These are phyloP conservation scores for Drosophila jambulina DNA, from an alignment of 1,140 invertebrate genomes.

Conservation along the genomic window DNA sequence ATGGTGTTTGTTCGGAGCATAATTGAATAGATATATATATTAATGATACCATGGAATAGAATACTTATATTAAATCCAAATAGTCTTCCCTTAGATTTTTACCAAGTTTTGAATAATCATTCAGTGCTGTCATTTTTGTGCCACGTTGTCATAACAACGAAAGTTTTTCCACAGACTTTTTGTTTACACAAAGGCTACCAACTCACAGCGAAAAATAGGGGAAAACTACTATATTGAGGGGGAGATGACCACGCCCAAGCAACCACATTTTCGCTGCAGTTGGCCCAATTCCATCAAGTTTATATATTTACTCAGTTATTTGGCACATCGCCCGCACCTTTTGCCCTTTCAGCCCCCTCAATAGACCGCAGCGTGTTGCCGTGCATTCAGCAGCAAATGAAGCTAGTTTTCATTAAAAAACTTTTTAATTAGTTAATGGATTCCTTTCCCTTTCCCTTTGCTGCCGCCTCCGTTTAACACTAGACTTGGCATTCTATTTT, in stretches of 20 bases:
- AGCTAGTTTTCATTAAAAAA: slow-evolving; percentile 60
- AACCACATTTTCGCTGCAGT: slow-evolving; percentile 52
- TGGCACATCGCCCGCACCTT: slow-evolving; percentile 37
- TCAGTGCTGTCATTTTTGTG: not conserved
- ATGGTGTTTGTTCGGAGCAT: slow-evolving; percentile 6
- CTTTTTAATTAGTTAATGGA: slow-evolving; percentile 69
- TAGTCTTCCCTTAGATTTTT: not conserved
- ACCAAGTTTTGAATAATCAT: slow-evolving; percentile 16
- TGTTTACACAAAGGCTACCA: slow-evolving; percentile 23
- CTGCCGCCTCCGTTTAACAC: slow-evolving; percentile 34
- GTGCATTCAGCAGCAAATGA: slow-evolving; percentile 50
- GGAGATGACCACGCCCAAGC: slow-evolving; percentile 41
- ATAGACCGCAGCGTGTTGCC: slow-evolving; percentile 53
- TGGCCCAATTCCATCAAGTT: slow-evolving; percentile 49
- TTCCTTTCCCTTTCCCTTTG: slow-evolving; percentile 21
- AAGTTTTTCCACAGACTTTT: slow-evolving; percentile 14
- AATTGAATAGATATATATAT: slow-evolving; percentile 3
- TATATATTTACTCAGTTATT: slow-evolving; percentile 54
- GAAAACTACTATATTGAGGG: not conserved
- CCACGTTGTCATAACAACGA: slow-evolving; percentile 30
- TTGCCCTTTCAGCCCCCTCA: slow-evolving; percentile 24
- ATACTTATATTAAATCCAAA: not conserved
- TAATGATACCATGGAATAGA: not conserved
- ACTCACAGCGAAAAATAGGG: not conserved
- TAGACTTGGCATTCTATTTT: slow-evolving; percentile 2